Base-by-base conservation (phyloP, 2,888 invertebrate species). In the Caenorhabditis angaria region DNA sequence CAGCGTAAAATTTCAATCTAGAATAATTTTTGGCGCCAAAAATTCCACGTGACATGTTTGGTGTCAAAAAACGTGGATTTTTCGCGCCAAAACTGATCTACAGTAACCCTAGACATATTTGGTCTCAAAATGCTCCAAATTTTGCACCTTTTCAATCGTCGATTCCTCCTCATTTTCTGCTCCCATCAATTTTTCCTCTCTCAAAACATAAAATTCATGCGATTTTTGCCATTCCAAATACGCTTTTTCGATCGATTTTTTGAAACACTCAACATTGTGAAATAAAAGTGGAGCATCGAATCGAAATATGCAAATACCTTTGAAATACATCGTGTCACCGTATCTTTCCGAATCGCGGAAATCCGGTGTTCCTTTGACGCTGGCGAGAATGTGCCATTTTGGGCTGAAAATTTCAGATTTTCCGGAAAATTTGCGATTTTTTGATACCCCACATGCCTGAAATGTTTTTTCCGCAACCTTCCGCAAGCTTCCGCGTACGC, bases 271-370 rank as follows among this genome's bases (percentile, higher is more conserved):
- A 2, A 87, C 87, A 81, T 90, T 90, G 20, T 89, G 89, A 84
- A 88, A 90, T 65, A 89, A 88, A 20, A 90, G 81, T 4, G 89
- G 88, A 50, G 89, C 87, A 66, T 89, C 89, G 82, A 89, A 89
- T 20, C 89, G 88, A 85, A 89, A 89, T 41, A 90, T 89, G 76
- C 89, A 89, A 25, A 90, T 85, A 27, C 89, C 88, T 57, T 86
- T 71, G 61, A 76, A 74, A 57, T 82, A 82, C 27, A 72, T 64
- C 1, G 80, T 76, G 14, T 80, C 72, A 22, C 77, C 69, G 56
- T 86, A 86, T 60, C 84, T 71, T 54, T 82, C 82, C 6, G 81
- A 71, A 64, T 86, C 86, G 8, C 83, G 70, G 71, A 81, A 86
- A 60, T 85, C 86, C 57, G 76, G 76, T 1, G 84, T 85, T 29